Base-by-base conservation (phyloP, 2,888 invertebrate species). In the Anoncus sp. region DNA sequence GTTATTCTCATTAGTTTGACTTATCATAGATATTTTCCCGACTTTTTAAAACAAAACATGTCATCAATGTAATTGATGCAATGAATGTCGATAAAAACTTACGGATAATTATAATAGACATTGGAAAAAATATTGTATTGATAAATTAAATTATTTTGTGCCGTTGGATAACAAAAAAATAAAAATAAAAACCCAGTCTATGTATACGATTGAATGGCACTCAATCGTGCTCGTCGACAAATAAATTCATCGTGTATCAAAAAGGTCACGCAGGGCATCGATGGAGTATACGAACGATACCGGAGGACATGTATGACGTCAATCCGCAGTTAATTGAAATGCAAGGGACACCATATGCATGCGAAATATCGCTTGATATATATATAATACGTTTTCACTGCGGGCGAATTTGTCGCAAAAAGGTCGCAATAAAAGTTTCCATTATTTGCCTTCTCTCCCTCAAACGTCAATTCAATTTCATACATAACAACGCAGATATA, bases 381-480 rank as follows among this genome's bases (percentile, higher is more conserved):
- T 35, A n/a, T n/a, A n/a, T n/a, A n/a, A n/a, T n/a, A 22, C 45
- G 22, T 67, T 60, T 38, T 20, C 49, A 38, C 24, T 60, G 20
- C 10, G 16, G 16, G 43, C 22, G 53, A 22, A 57, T 69, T 63
- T 12, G 22, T 5, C 14, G 20, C 14, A 49, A 35, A 49, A 47
- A 49, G 20, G 18, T 63, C 18, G 63, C 20, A 22, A 74, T 43
- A 35, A 74, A 27, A 31, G 51, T 38, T 43, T 16, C 51, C 60
- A 51, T 62, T 51, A 31, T 71, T 45, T 31, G 18, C 45, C 45
- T 74, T 57, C 27, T 24, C 18, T 35, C n/a, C n/a, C 1, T n/a
- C 4, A 43, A 53, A 53, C 14, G 43, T 66, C 67, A 45, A 67
- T 74, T 51, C 16, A 65, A 73, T 66, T 66, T 24, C 31, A 22